Evolutionary conservation across 2,888 invertebrate species (phyloP).

Genomic region (Pandemis heparana): DNA sequence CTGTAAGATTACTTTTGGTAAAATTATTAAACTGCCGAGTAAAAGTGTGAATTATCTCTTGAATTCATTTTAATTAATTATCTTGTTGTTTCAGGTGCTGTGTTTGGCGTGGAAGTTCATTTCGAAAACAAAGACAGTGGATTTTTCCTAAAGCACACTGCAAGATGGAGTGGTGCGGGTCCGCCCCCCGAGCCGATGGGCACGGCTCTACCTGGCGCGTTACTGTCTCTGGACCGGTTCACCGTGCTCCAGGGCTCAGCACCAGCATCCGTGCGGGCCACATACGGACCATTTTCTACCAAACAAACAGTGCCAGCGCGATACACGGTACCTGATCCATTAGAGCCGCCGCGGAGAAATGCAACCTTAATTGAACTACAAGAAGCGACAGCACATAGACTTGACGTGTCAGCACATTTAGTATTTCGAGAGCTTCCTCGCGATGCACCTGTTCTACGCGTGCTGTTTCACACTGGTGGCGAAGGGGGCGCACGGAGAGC

Average conservation of each 20-base stretch:
- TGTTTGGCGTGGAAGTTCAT: slow-evolving; percentile 93
- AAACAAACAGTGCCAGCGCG: slow-evolving; percentile 97
- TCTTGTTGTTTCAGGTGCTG: slow-evolving; percentile 87
- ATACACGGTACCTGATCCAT: slow-evolving; percentile 94
- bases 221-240: slow-evolving; percentile 94
- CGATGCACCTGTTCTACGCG: slow-evolving; percentile 96
- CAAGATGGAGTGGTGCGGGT: slow-evolving; percentile 88
- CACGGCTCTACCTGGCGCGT: slow-evolving; percentile 86
- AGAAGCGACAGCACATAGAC: slow-evolving; percentile 89
- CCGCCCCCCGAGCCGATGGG: slow-evolving; percentile 79
- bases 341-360: slow-evolving; percentile 87
- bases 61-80: not conserved
- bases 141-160: slow-evolving; percentile 94
- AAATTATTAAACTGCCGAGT: not conserved
- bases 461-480: slow-evolving; percentile 96
- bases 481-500: slow-evolving; percentile 93
- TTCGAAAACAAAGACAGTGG: slow-evolving; percentile 97
- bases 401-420: slow-evolving; percentile 97
- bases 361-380: slow-evolving; percentile 86
- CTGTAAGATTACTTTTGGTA: not conserved
- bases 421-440: slow-evolving; percentile 95
- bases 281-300: slow-evolving; percentile 97
- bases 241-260: slow-evolving; percentile 96
- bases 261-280: slow-evolving; percentile 95
- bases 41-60: not conserved